A percentile compares a stretch with the other conserved stretches of the same genome.
These are phyloP conservation scores for Lacanobia oleracea DNA, from an alignment of 2,888 invertebrate genomes.

Conservation along the genomic window DNA sequence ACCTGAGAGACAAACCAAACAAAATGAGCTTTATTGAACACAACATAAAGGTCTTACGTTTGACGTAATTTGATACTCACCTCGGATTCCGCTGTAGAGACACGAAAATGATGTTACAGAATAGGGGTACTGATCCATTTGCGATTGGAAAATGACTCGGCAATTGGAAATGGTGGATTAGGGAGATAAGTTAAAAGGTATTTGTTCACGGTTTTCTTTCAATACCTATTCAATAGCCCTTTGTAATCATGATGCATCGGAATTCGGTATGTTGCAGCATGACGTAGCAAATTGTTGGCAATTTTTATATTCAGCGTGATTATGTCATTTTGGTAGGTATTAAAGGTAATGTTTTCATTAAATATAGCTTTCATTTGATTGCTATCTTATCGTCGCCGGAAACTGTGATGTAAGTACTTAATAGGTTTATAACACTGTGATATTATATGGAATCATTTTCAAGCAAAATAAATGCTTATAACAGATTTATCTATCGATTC, in stretches of 20 bases:
- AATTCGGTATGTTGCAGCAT: background rate
- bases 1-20: too few species aligned
- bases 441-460: background rate
- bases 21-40: too few species aligned
- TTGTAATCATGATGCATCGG: background rate
- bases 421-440: background rate
- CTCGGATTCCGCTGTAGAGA: too few species aligned
- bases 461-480: background rate
- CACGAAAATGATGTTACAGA: too few species aligned
- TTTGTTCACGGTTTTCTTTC: too few species aligned
- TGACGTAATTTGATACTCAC: too few species aligned
- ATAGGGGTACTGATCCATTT: background rate
- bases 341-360: background rate
- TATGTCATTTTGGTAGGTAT: background rate
- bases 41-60: too few species aligned
- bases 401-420: background rate
- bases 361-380: background rate
- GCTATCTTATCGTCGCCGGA: background rate
- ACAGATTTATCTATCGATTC: background rate
- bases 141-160: background rate
- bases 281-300: background rate
- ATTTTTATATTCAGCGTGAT: slow-evolving; percentile 10
- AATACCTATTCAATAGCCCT: background rate
- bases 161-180: background rate
- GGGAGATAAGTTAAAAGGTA: background rate